Evolutionary conservation across 2,888 invertebrate genomes (phyloP), one percentile per base, ranked within the genome.

Genomic region (Folsomia candida): DNA sequence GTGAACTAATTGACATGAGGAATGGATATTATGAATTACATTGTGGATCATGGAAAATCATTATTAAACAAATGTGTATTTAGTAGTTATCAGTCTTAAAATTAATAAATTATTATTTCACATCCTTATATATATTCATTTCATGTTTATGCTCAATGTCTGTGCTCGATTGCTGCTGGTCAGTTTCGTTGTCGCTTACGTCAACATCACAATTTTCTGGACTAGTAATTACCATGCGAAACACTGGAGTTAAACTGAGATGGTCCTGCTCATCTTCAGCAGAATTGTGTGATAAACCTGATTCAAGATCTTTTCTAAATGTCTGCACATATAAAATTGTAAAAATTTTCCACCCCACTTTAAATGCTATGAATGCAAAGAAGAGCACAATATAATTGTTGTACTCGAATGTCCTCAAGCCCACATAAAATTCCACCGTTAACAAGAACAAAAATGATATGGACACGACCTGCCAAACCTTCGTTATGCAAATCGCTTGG

Each of bases 281-380:
- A 11, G n/a, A n/a, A n/a, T 11, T 6, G 11, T 6, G 18, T n/a
- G 22, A 11, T 6, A 57, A 6, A n/a, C 20, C 57, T n/a, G 6
- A 14, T 62, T 61, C 28, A 22, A 68, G 51, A 26, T 68, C 68
- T 62, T 51, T 26, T 61, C 61, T 60, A 62, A 68, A 68, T 26
- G 27, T 51, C 1, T 27, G 6, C 1, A 68, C 68, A 28, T 26
- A 68, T 25, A 37, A 68, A n/a, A 68, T 68, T 1, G 58, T 47
- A 51, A 61, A 68, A 22, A 68, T 68, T 61, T 51, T 61, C 68
- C 61, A 68, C 9, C 60, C 51, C 11, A 68, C 26, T 61, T 68
- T 68, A 9, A 28, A 25, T 20, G 59, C 37, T 14, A 59, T 28
- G 24, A 68, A 68, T 1, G 51, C 11, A 2, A 68, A 11, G 22